These are phyloP conservation scores for Clamator glandarius DNA, from an alignment of 2,797 vertebrate genomes.

Conservation along the genomic window DNA sequence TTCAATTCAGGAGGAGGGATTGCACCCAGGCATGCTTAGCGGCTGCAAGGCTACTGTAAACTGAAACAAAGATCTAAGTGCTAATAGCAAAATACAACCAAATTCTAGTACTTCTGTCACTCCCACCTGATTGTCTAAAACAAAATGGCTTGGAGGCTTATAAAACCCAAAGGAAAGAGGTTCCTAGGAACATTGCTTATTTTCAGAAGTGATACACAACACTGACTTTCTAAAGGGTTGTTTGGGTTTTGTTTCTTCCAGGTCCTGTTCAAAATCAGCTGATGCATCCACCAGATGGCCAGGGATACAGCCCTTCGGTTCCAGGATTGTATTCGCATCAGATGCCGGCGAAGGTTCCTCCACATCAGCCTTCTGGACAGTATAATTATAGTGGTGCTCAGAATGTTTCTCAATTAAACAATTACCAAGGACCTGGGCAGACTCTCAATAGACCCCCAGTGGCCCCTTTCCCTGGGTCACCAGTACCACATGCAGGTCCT, in stretches of 20 bases:
- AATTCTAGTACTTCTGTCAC: neutral
- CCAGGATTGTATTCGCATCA: constrained; percentile 81
- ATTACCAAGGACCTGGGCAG: constrained; percentile 82
- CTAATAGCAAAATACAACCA: neutral
- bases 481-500: constrained; percentile 77
- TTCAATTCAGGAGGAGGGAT: neutral
- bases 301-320: constrained; percentile 77
- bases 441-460: constrained; percentile 79
- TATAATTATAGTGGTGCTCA: constrained; percentile 83
- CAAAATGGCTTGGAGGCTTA: neutral
- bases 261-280: constrained; percentile 89
- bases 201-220: neutral
- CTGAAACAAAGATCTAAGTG: neutral
- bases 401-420: constrained; percentile 76
- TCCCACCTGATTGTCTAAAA: neutral
- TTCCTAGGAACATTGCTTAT: neutral
- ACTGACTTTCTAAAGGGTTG: neutral
- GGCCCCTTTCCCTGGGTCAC: constrained; percentile 74
- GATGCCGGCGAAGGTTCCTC: constrained; percentile 80
- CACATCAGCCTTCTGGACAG: constrained; percentile 79
- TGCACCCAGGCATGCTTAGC: neutral
- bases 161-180: neutral
- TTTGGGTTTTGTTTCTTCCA: constrained; percentile 49
- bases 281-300: constrained; percentile 78
- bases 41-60: neutral